Base-by-base conservation (phyloP, 2,888 invertebrate genomes). In the Plebejus argus region DNA sequence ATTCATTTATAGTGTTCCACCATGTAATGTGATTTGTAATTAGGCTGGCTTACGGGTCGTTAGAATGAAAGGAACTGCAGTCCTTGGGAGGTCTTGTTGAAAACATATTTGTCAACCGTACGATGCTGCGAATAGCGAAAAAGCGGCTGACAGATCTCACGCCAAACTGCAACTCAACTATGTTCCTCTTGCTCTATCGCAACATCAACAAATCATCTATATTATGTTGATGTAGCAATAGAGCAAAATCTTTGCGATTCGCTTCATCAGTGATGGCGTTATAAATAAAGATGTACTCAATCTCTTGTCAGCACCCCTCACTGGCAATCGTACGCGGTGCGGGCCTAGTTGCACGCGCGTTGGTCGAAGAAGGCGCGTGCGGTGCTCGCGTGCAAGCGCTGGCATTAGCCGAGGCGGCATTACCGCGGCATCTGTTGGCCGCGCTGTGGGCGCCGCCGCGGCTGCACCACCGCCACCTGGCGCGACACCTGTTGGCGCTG, bases 251-350 rank as follows among this genome's bases (percentile, higher is more conserved):
- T 18, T 53, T 53, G 18, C 18, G 18, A 5, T 1, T 53, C 5
- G 53, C 18, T 5, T 18, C 1, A 18, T 53, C 5, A 53, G 45
- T 45, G 8, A 0, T 12, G 49, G 20, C 10, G 1, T 20, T 3
- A 15, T 18, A 28, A 33, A 18, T 12, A 33, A 6, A 28, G 1
- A 28, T 15, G 12, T 28, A 23, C 61, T 23, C 12, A 15, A 33
- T 66, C 6, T 33, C 0, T 33, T 28, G 1, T 6, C 94, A 98
- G 96, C 99, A 99, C 94, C 99, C 99, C 1, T 99, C 99, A 4
- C 95, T 99, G 95, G 99, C 99, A 0, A 98, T 99, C 81, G 98
- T 99, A 1, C 99, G 99, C 92, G 99, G 99, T 61, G 99, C 99
- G 0, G 99, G 99, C 0, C 94, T 99, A 77, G 98, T 99, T 75